Conservation (phyloP, 2,113 vertebrate genomes). For the Labrus mixtus region DNA sequence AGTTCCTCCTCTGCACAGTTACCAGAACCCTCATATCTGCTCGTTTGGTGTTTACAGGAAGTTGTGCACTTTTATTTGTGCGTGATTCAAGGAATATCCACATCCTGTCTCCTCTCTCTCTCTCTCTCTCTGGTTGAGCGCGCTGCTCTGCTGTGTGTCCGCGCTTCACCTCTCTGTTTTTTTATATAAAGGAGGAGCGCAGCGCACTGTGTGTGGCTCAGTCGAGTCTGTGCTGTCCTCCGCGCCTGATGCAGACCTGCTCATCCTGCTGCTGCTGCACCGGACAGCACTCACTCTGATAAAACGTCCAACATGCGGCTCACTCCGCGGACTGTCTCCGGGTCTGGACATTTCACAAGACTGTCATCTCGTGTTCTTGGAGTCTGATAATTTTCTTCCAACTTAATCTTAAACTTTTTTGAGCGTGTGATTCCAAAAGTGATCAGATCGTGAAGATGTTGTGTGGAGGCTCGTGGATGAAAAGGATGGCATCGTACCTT, state of each 20-base stretch:
- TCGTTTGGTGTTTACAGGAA: too few relatives aligned
- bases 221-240: slow-evolving; percentile 5
- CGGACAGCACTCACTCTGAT: not conserved
- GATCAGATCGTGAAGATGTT: not conserved
- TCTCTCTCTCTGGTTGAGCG: not conserved
- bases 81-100: not conserved
- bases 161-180: slow-evolving; percentile 2
- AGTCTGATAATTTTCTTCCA: not conserved
- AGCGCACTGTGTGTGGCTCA: slow-evolving; percentile 41
- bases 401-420: not conserved
- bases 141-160: not conserved
- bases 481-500: slow-evolving; percentile 26
- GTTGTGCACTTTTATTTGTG: too few relatives aligned
- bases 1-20: too few relatives aligned
- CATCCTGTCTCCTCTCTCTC: not conserved
- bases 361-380: not conserved
- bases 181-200: slow-evolving; percentile 37
- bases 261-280: not conserved
- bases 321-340: slow-evolving; percentile 6
- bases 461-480: not conserved
- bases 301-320: not conserved
- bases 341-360: not conserved
- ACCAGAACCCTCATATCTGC: too few relatives aligned
- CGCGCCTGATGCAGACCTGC: slow-evolving; percentile 35
- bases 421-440: slow-evolving; percentile 18